Evolutionary conservation across 2,888 invertebrate species (phyloP).

Genomic region (Entomobrya multifasciata): DNA sequence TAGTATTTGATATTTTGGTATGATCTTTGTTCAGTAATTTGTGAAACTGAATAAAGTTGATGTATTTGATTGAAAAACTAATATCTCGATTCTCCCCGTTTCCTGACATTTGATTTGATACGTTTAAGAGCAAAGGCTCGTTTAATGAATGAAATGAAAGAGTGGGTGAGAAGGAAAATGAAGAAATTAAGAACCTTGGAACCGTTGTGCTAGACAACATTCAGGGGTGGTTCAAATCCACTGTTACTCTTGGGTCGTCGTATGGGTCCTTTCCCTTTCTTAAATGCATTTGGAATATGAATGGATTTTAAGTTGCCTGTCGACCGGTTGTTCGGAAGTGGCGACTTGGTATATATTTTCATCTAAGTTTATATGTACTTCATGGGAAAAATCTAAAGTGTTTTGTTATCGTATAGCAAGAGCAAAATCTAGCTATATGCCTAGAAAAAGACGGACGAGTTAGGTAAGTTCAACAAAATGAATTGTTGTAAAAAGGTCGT

Average conservation of each 20-base stretch:
- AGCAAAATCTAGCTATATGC: no score
- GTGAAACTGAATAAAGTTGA: no score
- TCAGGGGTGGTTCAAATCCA: conserved; percentile 19
- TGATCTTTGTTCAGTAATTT: no score
- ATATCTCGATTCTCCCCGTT: no score
- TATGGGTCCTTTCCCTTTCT: not conserved
- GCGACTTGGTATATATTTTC: not conserved
- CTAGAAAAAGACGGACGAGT: not conserved
- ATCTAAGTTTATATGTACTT: not conserved
- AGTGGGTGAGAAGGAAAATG: conserved; percentile 4
- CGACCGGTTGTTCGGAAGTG: not conserved
- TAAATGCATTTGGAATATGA: conserved; percentile 31
- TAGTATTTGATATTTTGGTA: no score
- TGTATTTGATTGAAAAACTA: no score
- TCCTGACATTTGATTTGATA: no score
- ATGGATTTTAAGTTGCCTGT: conserved; percentile 26
- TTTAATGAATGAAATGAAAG: no score
- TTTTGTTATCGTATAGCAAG: no score
- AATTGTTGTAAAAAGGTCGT: conserved; percentile 9
- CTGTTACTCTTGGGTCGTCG: conserved; percentile 17
- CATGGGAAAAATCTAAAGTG: no score
- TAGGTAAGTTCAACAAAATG: conserved; percentile 2
- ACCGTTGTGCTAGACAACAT: conserved; percentile 12
- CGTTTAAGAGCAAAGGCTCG: no score
- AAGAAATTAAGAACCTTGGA: conserved; percentile 20